Base-by-base conservation (phyloP, 2,888 invertebrate species). In the Eilema caniola region DNA sequence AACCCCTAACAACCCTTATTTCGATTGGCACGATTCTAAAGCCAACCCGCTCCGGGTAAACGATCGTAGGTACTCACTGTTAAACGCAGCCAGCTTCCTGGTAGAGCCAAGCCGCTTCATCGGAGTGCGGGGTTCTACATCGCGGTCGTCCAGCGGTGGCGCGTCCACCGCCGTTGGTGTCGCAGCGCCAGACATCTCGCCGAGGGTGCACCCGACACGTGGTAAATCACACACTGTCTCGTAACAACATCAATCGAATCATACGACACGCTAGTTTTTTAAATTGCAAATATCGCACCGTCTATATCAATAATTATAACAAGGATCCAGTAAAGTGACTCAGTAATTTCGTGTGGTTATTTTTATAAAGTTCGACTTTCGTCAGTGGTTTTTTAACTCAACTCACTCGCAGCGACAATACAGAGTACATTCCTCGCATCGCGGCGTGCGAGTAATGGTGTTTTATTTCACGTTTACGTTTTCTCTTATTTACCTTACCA, bases 151-250 rank as follows among this genome's bases (percentile, higher is more conserved):
- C 96, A 97, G 96, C 87, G 90, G 92, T 98, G 73, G 97, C 96
- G 69, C 98, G 97, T 92, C 99, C 97, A 67, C 96, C 98, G 98
- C 98, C 14, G 99, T 99, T 91, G 99, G 98, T 79, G 97, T 96
- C 28, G 99, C 84, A 61, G 88, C 86, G 72, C 85, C 89, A 78
- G 97, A 89, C 86, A 87, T 86, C 28, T 67, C 66, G 28, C 31
- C 59, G 59, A 67, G 23, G n/a, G 14, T 59, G 23, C n/a, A 53
- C 37, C 16, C 60, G 23, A 59, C 71, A 65, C 72, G 59, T 66
- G 41, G 31, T 71, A 16, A 53, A 62, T 78, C 75, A 75, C 71
- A 64, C 72, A 64, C 65, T 64, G 41, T 47, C 24, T 25, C 57
- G 59, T 66, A 61, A 70, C 80, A 79, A 70, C 82, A 80, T 82